Evolutionary conservation across 2,888 invertebrate species (phyloP), one percentile per base, ranked within the genome.

Genomic region (Gastracanthus pulcherrimus): DNA sequence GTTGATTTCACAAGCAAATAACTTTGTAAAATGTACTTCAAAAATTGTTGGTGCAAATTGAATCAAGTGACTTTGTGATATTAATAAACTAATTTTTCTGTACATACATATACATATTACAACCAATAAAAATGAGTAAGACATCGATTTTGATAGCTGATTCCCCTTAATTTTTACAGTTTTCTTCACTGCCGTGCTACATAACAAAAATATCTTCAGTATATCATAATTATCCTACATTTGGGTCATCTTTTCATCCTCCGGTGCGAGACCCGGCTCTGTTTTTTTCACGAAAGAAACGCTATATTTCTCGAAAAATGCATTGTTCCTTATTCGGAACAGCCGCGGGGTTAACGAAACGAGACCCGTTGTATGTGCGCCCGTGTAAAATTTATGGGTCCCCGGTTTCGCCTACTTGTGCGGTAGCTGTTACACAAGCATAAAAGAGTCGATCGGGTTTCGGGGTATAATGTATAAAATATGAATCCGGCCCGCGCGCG

Each of bases 391-490:
- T 62, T 62, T 62, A 62, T 62, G 62, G 36, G 26, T 11, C 36
- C n/a, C 45, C 13, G n/a, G 45, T n/a, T n/a, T 36, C 36, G 9
- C 62, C 62, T 62, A 34, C 62, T 62, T 62, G 62, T 62, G 62
- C 19, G 36, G 62, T 36, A 11, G n/a, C 19, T 11, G 36, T 19
- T 55, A 41, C 26, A 13, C 62, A 29, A 29, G 51, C 16, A 51
- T 64, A 36, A 76, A 29, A 58, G 23, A 26, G 41, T 31, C 58
- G 76, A 41, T 45, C 58, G 45, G 58, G 45, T 69, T 67, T 60
- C 7, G 34, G 60, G 23, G 55, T 38, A 55, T 19, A 19, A 29
- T 41, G 7, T 7, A 36, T 55, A 16, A 60, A 41, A 45, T 48
- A 19, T 38, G 19, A 31, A 31, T 29, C 31, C 67, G 13, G 36